Percentiles rank a stretch among this genome's conserved stretches.
These are phyloP conservation scores for Drosophila paranaensis DNA, from an alignment of 2,888 invertebrate genomes.

Conservation along the genomic window DNA sequence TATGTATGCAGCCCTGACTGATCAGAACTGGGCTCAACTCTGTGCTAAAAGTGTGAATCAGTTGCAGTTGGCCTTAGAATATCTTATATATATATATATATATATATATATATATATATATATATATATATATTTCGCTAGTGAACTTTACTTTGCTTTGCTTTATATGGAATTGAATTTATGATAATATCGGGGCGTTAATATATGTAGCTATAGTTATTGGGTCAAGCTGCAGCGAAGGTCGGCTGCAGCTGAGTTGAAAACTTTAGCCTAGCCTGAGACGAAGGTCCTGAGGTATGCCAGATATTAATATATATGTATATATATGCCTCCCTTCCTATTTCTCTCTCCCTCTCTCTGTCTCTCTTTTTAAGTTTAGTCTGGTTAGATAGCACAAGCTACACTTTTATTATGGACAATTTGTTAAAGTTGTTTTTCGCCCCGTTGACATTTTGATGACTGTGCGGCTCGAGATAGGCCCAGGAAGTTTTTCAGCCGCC, in stretches of 20 bases:
- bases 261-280: not conserved
- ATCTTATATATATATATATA: too few species aligned
- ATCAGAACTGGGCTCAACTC: not conserved
- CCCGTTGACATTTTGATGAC: slow-evolving; percentile 48
- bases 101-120: too few species aligned
- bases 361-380: not conserved
- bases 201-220: not conserved
- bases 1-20: not conserved
- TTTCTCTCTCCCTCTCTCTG: too few species aligned
- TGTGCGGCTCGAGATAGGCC: slow-evolving; percentile 36
- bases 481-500: slow-evolving; percentile 37
- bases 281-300: not conserved
- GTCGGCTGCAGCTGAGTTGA: not conserved
- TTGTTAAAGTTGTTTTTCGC: slow-evolving; percentile 41
- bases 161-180: too few species aligned
- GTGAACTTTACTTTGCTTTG: too few species aligned
- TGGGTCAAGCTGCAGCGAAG: not conserved
- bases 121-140: too few species aligned
- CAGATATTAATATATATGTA: too few species aligned
- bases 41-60: not conserved
- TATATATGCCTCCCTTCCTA: not conserved
- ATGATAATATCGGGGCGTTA: too few species aligned
- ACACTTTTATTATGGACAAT: slow-evolving; percentile 42
- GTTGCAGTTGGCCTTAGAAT: not conserved
- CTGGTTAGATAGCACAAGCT: slow-evolving; percentile 6